Conservation (phyloP, 1,140 invertebrate species). For the Hylaeus volcanicus region DNA sequence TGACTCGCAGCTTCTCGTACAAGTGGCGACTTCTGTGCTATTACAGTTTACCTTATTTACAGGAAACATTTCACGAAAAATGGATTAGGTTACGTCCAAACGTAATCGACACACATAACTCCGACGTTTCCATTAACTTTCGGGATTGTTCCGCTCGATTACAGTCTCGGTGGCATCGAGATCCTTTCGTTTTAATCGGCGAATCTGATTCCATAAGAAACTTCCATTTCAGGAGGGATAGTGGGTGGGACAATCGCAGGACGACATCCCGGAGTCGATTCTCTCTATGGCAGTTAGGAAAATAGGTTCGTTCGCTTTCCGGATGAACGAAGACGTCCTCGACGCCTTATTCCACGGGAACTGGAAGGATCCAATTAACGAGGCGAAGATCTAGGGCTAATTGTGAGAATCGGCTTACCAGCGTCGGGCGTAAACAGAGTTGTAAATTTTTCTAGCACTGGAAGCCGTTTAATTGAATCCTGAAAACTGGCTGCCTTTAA, state of each 20-base stretch:
- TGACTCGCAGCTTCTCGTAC: too few species aligned
- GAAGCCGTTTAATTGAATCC: conserved; percentile 51
- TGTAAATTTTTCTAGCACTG: conserved; percentile 67
- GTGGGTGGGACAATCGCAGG: background rate
- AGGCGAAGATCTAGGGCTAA: conserved; percentile 44
- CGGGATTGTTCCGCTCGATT: background rate
- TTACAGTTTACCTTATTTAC: too few species aligned
- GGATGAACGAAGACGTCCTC: conserved; percentile 31
- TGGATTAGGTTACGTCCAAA: too few species aligned
- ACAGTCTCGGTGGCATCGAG: background rate
- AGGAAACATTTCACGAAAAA: too few species aligned
- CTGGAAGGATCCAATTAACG: conserved; percentile 57
- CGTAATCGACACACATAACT: too few species aligned
- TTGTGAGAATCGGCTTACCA: conserved; percentile 37
- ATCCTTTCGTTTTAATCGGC: background rate
- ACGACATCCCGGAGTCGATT: background rate
- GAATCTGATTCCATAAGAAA: background rate
- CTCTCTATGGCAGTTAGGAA: conserved; percentile 9
- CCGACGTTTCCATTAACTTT: background rate
- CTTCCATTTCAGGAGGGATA: too few species aligned
- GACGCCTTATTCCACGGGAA: conserved; percentile 26
- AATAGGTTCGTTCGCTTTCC: conserved; percentile 27
- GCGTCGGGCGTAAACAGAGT: conserved; percentile 63
- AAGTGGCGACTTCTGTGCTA: too few species aligned
- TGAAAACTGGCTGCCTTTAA: conserved; percentile 16